Evolutionary conservation across 2,888 invertebrate genomes (phyloP).

Genomic region (Boloria selene): DNA sequence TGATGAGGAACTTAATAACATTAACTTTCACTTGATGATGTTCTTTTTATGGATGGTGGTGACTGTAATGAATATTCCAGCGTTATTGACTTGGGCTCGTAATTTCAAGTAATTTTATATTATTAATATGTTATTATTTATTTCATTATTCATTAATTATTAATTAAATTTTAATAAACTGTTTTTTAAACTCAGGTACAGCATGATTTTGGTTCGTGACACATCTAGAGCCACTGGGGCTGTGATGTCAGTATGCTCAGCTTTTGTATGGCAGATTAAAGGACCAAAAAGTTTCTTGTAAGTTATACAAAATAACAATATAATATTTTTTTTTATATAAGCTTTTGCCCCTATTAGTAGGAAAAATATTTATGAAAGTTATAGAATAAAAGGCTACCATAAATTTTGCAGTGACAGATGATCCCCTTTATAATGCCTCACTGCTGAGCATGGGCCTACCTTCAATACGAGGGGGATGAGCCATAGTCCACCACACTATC

Average conservation of each 20-base stretch:
- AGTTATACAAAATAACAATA: constrained; percentile 52
- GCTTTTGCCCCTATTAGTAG: no score
- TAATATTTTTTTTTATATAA: no score
- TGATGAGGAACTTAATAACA: constrained; percentile 69
- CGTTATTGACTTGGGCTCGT: constrained; percentile 90
- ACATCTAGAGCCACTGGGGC: constrained; percentile 83
- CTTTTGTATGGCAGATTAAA: constrained; percentile 85
- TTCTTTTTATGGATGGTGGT: constrained; percentile 86
- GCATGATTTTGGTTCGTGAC: constrained; percentile 82
- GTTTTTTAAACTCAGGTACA: constrained; percentile 70
- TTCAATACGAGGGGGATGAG: no score
- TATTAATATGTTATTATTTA: not conserved
- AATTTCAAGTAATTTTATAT: constrained; percentile 85
- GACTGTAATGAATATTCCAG: constrained; percentile 86
- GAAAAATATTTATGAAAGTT: no score
- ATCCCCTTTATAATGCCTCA: no score
- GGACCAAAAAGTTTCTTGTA: constrained; percentile 85
- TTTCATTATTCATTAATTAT: not conserved
- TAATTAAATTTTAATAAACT: constrained; percentile 2
- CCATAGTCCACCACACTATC: no score
- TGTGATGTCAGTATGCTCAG: constrained; percentile 82
- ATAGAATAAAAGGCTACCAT: no score
- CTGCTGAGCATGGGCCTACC: no score
- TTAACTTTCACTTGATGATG: constrained; percentile 89
- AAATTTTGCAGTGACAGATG: no score